phyloP scores from a whole-genome alignment of 2,888 invertebrate species.

The Lydus trimaculatus region DNA sequence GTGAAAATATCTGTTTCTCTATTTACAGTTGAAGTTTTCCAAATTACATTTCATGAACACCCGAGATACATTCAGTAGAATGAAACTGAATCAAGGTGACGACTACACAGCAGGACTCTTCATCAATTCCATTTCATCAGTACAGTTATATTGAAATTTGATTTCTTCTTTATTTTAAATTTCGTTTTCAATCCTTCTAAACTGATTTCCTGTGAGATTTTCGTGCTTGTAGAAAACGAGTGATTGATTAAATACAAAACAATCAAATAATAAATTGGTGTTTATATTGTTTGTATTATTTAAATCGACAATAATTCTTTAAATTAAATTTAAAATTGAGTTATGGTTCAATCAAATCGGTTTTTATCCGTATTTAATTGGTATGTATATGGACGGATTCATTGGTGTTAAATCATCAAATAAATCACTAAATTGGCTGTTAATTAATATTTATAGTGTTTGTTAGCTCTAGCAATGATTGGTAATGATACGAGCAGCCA shows the following conservation, averaged over 20 bases:
- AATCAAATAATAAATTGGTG: too few species aligned
- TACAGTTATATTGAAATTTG: not conserved
- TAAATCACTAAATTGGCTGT: not conserved
- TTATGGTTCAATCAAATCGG: not conserved
- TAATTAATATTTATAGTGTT: not conserved
- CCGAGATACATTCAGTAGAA: not conserved
- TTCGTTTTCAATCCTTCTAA: not conserved
- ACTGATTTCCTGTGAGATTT: not conserved
- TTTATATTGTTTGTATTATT: not conserved
- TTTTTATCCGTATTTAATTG: not conserved
- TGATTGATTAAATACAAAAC: not conserved
- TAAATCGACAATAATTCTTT: not conserved
- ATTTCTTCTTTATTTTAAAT: not conserved
- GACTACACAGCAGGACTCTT: constrained; percentile 7
- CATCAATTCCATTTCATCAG: not conserved
- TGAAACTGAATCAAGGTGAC: constrained; percentile 2
- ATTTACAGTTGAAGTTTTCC: not conserved
- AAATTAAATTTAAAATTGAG: not conserved
- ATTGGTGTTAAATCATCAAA: not conserved
- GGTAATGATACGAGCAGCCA: not conserved
- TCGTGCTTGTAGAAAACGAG: not conserved
- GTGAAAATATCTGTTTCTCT: not conserved
- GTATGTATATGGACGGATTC: not conserved
- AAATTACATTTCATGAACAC: constrained; percentile 4
- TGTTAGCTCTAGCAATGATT: not conserved